Evolutionary conservation across 2,888 invertebrate species (phyloP).

Genomic region (Halictus ligatus): DNA sequence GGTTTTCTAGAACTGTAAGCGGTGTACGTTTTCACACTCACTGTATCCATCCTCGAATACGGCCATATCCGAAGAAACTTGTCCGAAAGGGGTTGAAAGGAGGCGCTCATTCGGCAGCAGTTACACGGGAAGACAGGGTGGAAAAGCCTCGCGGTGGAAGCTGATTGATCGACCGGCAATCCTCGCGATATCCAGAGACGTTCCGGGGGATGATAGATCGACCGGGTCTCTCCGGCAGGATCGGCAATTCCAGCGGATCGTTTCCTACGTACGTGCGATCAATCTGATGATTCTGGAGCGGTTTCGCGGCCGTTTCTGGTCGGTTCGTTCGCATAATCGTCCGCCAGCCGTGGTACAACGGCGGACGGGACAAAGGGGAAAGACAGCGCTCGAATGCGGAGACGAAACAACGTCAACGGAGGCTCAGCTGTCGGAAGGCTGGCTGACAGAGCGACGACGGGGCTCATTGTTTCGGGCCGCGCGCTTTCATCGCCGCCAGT

Average conservation of each 20-base stretch:
- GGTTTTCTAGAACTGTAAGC: too few species aligned
- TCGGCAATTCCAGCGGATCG: conserved; percentile 59
- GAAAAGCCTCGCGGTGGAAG: conserved; percentile 14
- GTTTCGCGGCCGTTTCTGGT: conserved; percentile 14
- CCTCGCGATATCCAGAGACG: conserved; percentile 52
- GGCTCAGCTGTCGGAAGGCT: neutral
- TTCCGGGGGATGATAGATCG: conserved; percentile 64
- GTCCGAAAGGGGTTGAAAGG: neutral
- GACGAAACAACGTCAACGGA: conserved; percentile 17
- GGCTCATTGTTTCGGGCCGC: conserved; percentile 28
- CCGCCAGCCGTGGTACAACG: neutral
- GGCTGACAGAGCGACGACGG: conserved; percentile 18
- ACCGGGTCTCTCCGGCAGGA: conserved; percentile 50
- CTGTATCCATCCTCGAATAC: neutral
- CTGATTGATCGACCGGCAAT: conserved; percentile 67
- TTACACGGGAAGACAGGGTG: conserved; percentile 25
- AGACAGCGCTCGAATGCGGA: neutral
- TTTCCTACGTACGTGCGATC: conserved; percentile 58
- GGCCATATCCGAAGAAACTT: conserved; percentile 16
- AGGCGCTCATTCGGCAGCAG: conserved; percentile 10
- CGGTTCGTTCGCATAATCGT: conserved; percentile 46
- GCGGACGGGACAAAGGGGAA: neutral
- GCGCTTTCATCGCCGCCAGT: conserved; percentile 28
- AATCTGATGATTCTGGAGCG: conserved; percentile 60
- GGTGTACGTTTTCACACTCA: too few species aligned